Evolutionary conservation across 2,888 invertebrate species (phyloP).

Genomic region (Smittia aterrima): DNA sequence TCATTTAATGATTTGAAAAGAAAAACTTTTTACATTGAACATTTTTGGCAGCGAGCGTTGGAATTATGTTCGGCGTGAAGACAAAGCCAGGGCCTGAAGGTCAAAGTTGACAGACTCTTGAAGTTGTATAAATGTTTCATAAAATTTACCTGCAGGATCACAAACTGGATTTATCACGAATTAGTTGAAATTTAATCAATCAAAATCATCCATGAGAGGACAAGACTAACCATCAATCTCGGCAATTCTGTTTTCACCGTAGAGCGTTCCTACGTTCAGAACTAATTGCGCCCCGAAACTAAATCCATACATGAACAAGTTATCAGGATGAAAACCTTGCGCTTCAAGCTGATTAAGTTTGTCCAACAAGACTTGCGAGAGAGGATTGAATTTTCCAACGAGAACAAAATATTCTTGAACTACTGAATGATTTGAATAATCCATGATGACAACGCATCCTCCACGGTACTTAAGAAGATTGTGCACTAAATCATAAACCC

Average conservation of each 20-base stretch:
- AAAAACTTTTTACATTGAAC: constrained; percentile 30
- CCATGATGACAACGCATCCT: constrained; percentile 52
- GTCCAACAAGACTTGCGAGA: constrained; percentile 47
- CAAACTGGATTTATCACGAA: constrained; percentile 14
- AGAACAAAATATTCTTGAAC: constrained; percentile 48
- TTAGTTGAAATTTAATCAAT: constrained; percentile 21
- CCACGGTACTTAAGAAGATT: constrained; percentile 46
- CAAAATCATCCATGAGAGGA: background rate
- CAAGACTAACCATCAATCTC: constrained; percentile 34
- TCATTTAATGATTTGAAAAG: background rate
- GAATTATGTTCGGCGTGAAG: background rate
- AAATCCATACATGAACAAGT: constrained; percentile 31
- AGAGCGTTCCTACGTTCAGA: constrained; percentile 15
- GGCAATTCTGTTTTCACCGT: constrained; percentile 9
- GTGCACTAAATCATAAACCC: constrained; percentile 45
- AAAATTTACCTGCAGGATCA: constrained; percentile 32
- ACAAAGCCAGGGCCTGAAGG: constrained; percentile 29
- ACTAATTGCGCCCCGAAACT: constrained; percentile 29
- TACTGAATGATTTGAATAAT: constrained; percentile 48
- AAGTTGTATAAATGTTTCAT: background rate
- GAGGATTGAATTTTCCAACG: constrained; percentile 47
- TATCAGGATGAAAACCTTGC: constrained; percentile 47
- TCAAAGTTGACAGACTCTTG: background rate
- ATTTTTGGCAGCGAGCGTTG: constrained; percentile 26
- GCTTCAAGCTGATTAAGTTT: constrained; percentile 46